Conservation (phyloP, 2,888 invertebrate genomes). For the Unio delphinus region DNA sequence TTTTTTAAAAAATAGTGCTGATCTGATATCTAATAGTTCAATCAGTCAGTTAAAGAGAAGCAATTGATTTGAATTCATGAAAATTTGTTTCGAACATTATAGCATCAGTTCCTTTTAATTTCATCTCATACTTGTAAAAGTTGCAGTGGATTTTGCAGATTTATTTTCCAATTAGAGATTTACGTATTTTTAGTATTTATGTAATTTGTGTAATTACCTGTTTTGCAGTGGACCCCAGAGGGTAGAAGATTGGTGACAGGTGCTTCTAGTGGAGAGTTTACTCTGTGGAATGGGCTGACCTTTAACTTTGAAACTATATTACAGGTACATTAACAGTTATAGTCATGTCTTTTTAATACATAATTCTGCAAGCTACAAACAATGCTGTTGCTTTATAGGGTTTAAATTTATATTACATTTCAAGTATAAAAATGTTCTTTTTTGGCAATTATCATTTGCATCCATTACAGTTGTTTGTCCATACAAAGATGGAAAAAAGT, state of each 20-base stretch:
- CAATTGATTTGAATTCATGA: not conserved
- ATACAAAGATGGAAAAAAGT: no score
- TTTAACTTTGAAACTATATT: conserved; percentile 99
- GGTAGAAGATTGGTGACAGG: conserved; percentile 97
- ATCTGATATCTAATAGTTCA: no score
- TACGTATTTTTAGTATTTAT: not conserved
- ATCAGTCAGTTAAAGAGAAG: no score
- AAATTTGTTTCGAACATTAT: not conserved
- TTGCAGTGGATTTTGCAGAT: not conserved
- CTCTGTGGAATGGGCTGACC: conserved; percentile 99
- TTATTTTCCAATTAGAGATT: not conserved
- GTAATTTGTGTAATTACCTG: not conserved
- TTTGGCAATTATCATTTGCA: no score
- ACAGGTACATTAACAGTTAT: conserved; percentile 78
- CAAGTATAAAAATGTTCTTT: no score
- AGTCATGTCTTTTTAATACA: not conserved
- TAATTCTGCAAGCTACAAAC: not conserved
- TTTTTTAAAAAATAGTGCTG: no score
- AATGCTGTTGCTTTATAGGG: not conserved
- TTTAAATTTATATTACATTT: no score
- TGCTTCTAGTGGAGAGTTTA: conserved; percentile 99
- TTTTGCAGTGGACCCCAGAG: conserved; percentile 93
- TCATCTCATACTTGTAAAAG: not conserved
- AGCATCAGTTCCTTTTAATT: not conserved
- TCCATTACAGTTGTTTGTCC: no score